phyloP scores from a whole-genome alignment of 2,113 vertebrate species.

The Nipponia nippon region DNA sequence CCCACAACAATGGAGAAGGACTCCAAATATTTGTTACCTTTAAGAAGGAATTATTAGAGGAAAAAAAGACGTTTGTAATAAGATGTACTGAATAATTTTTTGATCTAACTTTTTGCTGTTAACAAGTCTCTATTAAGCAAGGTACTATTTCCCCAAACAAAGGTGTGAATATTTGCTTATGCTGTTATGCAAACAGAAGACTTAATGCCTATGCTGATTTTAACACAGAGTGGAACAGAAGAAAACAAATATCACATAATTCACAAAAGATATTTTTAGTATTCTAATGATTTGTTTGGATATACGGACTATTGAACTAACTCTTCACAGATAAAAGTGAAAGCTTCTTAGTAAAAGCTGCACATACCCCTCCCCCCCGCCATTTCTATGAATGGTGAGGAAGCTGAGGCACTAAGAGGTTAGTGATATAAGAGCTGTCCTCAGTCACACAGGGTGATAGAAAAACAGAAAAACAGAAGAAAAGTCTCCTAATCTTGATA shows the following conservation, averaged over 20 bases:
- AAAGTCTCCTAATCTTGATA: not conserved
- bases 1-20: not conserved
- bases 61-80: not conserved
- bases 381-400: not conserved
- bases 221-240: not conserved
- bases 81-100: not conserved
- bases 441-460: not conserved
- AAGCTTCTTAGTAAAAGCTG: not conserved
- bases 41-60: not conserved
- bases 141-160: not conserved
- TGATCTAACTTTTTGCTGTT: not conserved
- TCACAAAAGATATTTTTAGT: not conserved
- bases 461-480: not conserved
- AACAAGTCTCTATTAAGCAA: not conserved
- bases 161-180: slow-evolving; percentile 5
- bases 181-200: not conserved
- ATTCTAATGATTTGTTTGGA: not conserved
- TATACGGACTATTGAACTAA: not conserved
- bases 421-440: not conserved
- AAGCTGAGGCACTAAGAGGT: not conserved
- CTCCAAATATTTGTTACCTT: not conserved
- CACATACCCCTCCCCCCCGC: accelerated
- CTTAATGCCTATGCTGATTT: not conserved
- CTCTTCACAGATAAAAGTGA: not conserved
- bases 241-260: not conserved